Percentiles rank a stretch among this genome's conserved stretches.
Conservation (phyloP, 2,797 vertebrate species). For the Nyctibius grandis region DNA sequence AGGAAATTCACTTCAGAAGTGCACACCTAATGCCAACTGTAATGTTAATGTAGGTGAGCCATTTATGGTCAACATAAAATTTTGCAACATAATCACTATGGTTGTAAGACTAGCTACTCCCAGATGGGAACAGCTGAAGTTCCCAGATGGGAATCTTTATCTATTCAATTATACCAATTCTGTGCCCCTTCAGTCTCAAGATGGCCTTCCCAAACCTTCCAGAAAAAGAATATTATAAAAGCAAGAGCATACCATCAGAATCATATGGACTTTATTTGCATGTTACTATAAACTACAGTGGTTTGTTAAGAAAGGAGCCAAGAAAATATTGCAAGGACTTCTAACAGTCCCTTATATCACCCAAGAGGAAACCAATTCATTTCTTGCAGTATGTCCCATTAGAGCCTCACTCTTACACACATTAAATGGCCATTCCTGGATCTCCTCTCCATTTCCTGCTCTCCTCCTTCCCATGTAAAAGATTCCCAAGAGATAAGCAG, state of each 20-base stretch:
- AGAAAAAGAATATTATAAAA: not conserved
- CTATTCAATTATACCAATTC: not conserved
- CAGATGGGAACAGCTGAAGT: not conserved
- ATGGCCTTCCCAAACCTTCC: not conserved
- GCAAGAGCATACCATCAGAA: not conserved
- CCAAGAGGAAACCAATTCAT: not conserved
- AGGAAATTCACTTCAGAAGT: not conserved
- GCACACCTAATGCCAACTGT: not conserved
- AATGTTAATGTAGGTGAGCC: not conserved
- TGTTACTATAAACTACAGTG: not conserved
- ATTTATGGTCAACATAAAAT: not conserved
- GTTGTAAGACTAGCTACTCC: not conserved
- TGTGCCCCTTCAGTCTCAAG: not conserved
- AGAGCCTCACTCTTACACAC: not conserved
- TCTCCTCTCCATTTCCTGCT: not conserved
- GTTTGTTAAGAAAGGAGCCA: not conserved
- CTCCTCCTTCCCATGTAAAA: not conserved
- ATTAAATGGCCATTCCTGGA: not conserved
- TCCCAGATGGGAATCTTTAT: not conserved
- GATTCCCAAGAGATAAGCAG: conserved; percentile 51
- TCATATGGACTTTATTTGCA: not conserved
- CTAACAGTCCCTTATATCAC: not conserved
- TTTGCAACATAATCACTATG: not conserved
- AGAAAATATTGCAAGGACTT: not conserved
- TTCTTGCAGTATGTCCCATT: not conserved